Evolutionary conservation across 2,113 vertebrate species (phyloP).

Genomic region (Eolophus roseicapilla): DNA sequence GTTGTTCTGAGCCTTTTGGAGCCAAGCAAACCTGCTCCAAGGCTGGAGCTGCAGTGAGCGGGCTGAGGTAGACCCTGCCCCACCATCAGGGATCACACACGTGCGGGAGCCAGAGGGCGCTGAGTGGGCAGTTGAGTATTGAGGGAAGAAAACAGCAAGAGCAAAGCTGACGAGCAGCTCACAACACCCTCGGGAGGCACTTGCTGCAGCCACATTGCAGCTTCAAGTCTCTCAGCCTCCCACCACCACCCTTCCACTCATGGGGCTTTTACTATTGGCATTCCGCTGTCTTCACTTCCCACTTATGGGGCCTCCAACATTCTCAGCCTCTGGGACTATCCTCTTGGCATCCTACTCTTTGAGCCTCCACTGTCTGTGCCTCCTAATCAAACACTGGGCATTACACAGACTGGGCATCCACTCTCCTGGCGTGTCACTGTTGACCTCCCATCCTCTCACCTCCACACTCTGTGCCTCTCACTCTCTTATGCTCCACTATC

Average conservation of each 20-base stretch:
- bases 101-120: rapidly evolving
- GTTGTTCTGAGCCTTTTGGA: not conserved
- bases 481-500: not conserved
- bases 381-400: not conserved
- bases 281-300: not conserved
- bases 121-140: not conserved
- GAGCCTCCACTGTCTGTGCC: too few species aligned
- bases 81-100: not conserved
- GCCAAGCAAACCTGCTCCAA: not conserved
- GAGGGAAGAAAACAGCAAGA: not conserved
- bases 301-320: not conserved
- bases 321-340: not conserved
- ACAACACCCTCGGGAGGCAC: not conserved
- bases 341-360: not conserved
- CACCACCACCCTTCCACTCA: not conserved
- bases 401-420: not conserved
- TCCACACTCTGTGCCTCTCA: not conserved
- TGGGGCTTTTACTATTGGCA: not conserved
- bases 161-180: not conserved
- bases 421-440: not conserved
- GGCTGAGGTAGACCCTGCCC: not conserved
- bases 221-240: not conserved
- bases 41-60: rapidly evolving
- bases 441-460: not conserved
- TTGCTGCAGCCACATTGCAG: not conserved